Evolutionary conservation across 2,888 invertebrate species (phyloP).

Genomic region (Amphipyra tragopoginis): DNA sequence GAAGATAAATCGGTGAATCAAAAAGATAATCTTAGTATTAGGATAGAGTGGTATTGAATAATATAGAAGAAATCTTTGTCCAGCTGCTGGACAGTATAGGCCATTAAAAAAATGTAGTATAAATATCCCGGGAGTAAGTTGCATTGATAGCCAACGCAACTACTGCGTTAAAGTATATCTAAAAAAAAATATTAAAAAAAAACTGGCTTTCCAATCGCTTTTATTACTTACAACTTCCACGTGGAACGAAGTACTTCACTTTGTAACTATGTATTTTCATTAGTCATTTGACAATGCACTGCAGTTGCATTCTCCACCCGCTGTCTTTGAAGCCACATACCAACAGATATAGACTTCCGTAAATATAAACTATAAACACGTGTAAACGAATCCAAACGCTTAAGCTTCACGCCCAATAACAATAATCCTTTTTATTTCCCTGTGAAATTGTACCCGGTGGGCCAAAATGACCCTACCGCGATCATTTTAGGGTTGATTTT

Average conservation of each 20-base stretch:
- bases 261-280: neutral
- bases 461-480: conserved; percentile 51
- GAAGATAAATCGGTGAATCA: too few species aligned
- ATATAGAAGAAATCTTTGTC: too few species aligned
- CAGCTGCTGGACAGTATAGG: too few species aligned
- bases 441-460: conserved; percentile 53
- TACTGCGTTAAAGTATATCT: too few species aligned
- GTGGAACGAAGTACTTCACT: neutral
- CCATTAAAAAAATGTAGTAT: too few species aligned
- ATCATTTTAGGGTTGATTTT: conserved; percentile 67
- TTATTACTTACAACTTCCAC: neutral
- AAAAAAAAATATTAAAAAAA: too few species aligned
- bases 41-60: too few species aligned
- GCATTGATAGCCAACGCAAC: too few species aligned
- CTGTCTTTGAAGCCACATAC: conserved; percentile 53
- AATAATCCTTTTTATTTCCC: conserved; percentile 82
- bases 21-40: too few species aligned
- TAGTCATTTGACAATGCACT: conserved; percentile 16
- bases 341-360: conserved; percentile 69
- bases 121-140: too few species aligned
- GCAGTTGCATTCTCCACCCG: conserved; percentile 8
- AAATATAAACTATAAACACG: conserved; percentile 75
- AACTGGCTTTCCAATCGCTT: too few species aligned
- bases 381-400: conserved; percentile 72
- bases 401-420: conserved; percentile 76